phyloP scores from a whole-genome alignment of 2,113 vertebrate species.

The Caranx melampygus region DNA sequence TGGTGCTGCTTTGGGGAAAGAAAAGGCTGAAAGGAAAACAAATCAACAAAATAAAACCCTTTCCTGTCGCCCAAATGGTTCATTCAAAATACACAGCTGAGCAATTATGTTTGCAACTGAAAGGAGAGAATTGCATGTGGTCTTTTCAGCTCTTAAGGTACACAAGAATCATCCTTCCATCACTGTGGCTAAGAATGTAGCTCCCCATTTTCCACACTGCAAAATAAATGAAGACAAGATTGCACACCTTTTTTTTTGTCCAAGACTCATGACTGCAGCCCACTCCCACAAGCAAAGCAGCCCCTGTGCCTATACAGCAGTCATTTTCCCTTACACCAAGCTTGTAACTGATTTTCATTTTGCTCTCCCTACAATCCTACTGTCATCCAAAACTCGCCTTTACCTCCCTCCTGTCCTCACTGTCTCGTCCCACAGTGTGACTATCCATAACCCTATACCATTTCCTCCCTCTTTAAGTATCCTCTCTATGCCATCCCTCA shows the following conservation, averaged over 20 bases:
- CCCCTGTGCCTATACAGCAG: slow-evolving; percentile 59
- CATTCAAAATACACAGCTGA: slow-evolving; percentile 46
- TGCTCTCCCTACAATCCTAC: slow-evolving; percentile 14
- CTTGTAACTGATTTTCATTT: slow-evolving; percentile 68
- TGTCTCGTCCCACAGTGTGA: slow-evolving; percentile 10
- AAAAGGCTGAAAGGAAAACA: slow-evolving; percentile 40
- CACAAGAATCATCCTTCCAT: slow-evolving; percentile 25
- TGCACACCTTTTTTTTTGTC: slow-evolving; percentile 74
- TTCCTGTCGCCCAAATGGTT: slow-evolving; percentile 31
- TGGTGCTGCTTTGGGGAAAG: slow-evolving; percentile 13
- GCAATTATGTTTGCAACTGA: slow-evolving; percentile 44
- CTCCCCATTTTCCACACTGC: slow-evolving; percentile 61
- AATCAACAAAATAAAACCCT: slow-evolving; percentile 47
- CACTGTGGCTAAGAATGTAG: slow-evolving; percentile 50
- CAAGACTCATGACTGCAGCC: slow-evolving; percentile 42
- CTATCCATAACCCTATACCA: slow-evolving; percentile 26
- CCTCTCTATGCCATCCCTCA: slow-evolving; percentile 36
- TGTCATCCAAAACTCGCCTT: slow-evolving; percentile 34
- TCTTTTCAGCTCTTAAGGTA: slow-evolving; percentile 31
- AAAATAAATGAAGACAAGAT: slow-evolving; percentile 80
- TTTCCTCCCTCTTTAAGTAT: slow-evolving; percentile 35
- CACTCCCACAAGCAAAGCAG: slow-evolving; percentile 44
- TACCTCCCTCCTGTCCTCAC: slow-evolving; percentile 5
- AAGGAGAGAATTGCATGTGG: slow-evolving; percentile 36
- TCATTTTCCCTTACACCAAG: slow-evolving; percentile 60